Evolutionary conservation across 2,113 vertebrate genomes (phyloP), one percentile per base, ranked within the genome.

Genomic region (Bucco capensis): DNA sequence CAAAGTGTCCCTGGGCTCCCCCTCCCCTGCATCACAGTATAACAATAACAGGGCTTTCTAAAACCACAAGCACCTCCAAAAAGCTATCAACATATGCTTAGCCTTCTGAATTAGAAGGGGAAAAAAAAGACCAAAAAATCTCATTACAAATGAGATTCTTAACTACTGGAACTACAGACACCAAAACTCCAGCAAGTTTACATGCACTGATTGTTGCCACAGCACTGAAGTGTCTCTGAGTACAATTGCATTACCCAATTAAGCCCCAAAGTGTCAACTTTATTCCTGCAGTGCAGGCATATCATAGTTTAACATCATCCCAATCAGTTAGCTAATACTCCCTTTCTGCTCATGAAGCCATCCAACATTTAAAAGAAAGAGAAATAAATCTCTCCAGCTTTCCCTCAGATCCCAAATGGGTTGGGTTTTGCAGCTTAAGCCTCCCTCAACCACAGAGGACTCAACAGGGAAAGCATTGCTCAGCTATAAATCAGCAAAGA

Each of bases 111-210:
- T 65, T 76, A 73, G 65, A 90, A 53, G 35, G 76, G n/a, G n/a
- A n/a, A n/a, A n/a, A n/a, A n/a, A 90, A 89, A 66, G n/a, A 51
- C 75, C n/a, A n/a, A 72, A 50, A 62, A 67, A 88, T 93, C 53
- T 57, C 15, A 38, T 84, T 89, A 77, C 24, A 76, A 91, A 91
- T 81, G 14, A 84, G 38, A 87, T 40, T 95, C 80, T 80, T 84
- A 92, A 92, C 86, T 70, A 76, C 44, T 47, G 3, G 35, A 95
- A 70, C 70, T n/a, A n/a, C 67, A 67, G 57, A 62, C 38, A 84
- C n/a, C 70, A 77, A 94, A 95, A 93, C 61, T n/a, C 35, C 40
- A 89, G 28, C 65, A 81, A 86, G 58, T 89, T 91, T 83, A 79
- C 35, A 47, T 42, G 49, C 69, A 74, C 14, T 94, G 92, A 92